These are phyloP conservation scores for Ploceus nigricollis DNA, from an alignment of 2,113 vertebrate species.

Conservation along the genomic window DNA sequence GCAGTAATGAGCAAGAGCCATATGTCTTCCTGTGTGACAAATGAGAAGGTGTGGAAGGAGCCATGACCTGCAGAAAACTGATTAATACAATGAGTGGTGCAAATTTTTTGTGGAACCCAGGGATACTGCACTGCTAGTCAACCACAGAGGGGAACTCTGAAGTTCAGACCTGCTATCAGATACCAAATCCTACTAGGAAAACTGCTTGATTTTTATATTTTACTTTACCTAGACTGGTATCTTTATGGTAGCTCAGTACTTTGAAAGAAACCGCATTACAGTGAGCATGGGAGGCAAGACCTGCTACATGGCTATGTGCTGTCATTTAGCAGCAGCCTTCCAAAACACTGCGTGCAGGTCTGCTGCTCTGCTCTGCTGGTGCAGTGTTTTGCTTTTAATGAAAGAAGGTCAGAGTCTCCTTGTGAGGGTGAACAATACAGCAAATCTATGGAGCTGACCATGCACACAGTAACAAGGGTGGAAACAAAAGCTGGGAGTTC, in stretches of 20 bases:
- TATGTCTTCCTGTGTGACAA: constrained; percentile 24
- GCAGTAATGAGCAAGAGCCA: background rate
- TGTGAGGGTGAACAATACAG: background rate
- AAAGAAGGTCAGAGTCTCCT: background rate
- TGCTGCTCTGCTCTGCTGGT: background rate
- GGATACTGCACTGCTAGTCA: background rate
- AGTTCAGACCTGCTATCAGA: background rate
- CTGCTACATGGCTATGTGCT: background rate
- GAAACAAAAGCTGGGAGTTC: background rate
- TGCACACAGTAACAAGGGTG: background rate
- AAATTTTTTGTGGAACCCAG: background rate
- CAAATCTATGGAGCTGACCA: background rate
- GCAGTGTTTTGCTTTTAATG: background rate
- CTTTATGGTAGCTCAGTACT: background rate
- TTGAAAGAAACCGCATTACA: background rate
- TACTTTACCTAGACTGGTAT: background rate
- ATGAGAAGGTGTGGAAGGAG: constrained; percentile 10
- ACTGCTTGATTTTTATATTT: background rate
- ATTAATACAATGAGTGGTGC: background rate
- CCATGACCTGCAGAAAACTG: background rate
- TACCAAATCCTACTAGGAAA: background rate
- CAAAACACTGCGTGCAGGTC: background rate
- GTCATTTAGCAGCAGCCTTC: background rate
- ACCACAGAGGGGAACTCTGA: background rate
- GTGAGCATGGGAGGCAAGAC: background rate